Evolutionary conservation across 2,888 invertebrate species (phyloP).

Genomic region (Ormyrus rosae): DNA sequence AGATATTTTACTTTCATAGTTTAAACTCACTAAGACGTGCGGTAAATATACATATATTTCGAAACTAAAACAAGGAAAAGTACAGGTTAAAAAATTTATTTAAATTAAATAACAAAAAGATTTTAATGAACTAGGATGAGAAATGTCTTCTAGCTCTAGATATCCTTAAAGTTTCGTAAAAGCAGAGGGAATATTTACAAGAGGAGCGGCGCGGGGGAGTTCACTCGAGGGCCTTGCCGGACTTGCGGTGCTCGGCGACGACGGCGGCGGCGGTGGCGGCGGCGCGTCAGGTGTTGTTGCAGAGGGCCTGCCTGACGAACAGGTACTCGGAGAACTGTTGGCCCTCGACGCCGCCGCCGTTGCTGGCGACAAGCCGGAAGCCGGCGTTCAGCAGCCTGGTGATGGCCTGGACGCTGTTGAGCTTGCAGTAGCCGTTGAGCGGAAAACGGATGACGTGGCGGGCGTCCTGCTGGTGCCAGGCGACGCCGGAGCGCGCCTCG

Average conservation of each 20-base stretch:
- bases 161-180: no score
- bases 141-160: no score
- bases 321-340: slow-evolving; percentile 94
- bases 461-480: slow-evolving; percentile 89
- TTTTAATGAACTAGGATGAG: no score
- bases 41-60: no score
- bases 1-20: no score
- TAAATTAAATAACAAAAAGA: no score
- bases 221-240: slow-evolving; percentile 39
- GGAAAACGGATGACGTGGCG: slow-evolving; percentile 91
- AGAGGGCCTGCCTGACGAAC: slow-evolving; percentile 80
- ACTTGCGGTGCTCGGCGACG: slow-evolving; percentile 15
- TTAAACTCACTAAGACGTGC: no score
- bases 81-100: no score
- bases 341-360: slow-evolving; percentile 91
- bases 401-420: slow-evolving; percentile 92
- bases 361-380: slow-evolving; percentile 88
- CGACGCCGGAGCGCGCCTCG: slow-evolving; percentile 86
- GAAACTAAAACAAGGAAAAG: no score
- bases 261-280: neutral
- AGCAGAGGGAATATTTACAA: no score
- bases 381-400: slow-evolving; percentile 87
- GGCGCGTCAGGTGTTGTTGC: slow-evolving; percentile 59
- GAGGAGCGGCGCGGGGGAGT: neutral
- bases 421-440: slow-evolving; percentile 91